Evolutionary conservation across 2,888 invertebrate species (phyloP), one percentile per base, ranked within the genome.

Genomic region (Macropis europaea): DNA sequence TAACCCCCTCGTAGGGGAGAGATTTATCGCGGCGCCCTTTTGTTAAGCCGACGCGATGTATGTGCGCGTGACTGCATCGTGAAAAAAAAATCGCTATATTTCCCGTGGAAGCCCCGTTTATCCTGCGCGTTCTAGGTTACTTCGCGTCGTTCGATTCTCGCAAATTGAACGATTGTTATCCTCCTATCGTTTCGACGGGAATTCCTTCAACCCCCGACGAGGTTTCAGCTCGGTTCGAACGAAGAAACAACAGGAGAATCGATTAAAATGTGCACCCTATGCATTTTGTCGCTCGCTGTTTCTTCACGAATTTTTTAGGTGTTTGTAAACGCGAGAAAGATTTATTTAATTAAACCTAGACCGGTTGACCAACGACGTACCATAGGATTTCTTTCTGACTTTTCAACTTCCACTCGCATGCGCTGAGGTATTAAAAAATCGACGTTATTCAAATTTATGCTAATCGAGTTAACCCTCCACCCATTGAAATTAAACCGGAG

Each of bases 11-110:
- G 66, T 75, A 48, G 73, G 68, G 70, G 57, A 67, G 72, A 86
- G 86, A 87, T 87, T 86, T 86, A 87, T 86, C 76, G 81, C 68
- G 54, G 54, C 63, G 74, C 76, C 80, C 68, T 57, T 82, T 85
- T 83, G 78, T 83, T 84, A 82, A 84, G 82, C 81, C 78, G 68
- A 59, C 68, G 54, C 59, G 67, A 61, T 42, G 61, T 67, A 47
- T 64, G 36, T 62, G 52, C 11, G 43, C 42, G 17, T 28, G 38
- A 6, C 38, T 11, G 28, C 34, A 32, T 34, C 47, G 17, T 11
- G 9, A n/a, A 34, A n/a, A 70, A 73, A 52, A 61, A 47, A 19
- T 36, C 30, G 36, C 67, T 61, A 38, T 61, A 43, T 77, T 76
- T 74, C 38, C n/a, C 52, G 38, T 45, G 53, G 64, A 67, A 59